Base-by-base conservation (phyloP, 2,888 invertebrate species). In the Argyresthia goedartella region DNA sequence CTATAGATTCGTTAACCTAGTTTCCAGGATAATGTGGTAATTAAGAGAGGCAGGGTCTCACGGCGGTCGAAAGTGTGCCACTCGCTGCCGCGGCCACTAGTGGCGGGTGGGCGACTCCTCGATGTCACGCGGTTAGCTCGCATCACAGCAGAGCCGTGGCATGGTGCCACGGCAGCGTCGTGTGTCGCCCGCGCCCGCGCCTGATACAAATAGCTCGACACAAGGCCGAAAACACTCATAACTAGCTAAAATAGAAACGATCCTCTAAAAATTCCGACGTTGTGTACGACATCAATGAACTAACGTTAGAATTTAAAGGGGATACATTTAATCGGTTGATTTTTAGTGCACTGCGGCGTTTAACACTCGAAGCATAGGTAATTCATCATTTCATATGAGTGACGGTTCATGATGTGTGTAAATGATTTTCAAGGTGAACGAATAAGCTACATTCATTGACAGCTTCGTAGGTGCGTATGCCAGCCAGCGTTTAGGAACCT, bases 1-100 rank as follows among this genome's bases (percentile, higher is more conserved):
- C 61, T 59, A 62, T 70, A 73, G 76, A 86, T 90, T 75, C 82
- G 80, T 88, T 88, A 84, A 76, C 85, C 84, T 62, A 81, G 77
- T 84, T 82, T 76, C 76, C 73, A 73, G 67, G 67, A 71, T 80
- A 70, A 69, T 71, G 69, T 81, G 72, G 65, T 74, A 77, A 81
- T 81, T 75, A 76, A 77, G 67, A 64, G 67, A 69, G 63, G 65
- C 35, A 25, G 39, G 16, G 49, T 49, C 49, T 49, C 49, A 41
- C 10, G 13, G 44, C 45, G 60, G 61, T 69, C 64, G 72, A 81
- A 79, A 81, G 82, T 82, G 71, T 79, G 78, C 66, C 76, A 69
- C 54, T 57, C 59, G 62, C 66, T 60, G n/a, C 65, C 58, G 61
- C 60, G 61, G 59, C 52, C 52, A n/a, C 45, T 8, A 35, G 14